Evolutionary conservation across 2,888 invertebrate species (phyloP), one percentile per base, ranked within the genome.

Genomic region (Plagodis dolabraria): DNA sequence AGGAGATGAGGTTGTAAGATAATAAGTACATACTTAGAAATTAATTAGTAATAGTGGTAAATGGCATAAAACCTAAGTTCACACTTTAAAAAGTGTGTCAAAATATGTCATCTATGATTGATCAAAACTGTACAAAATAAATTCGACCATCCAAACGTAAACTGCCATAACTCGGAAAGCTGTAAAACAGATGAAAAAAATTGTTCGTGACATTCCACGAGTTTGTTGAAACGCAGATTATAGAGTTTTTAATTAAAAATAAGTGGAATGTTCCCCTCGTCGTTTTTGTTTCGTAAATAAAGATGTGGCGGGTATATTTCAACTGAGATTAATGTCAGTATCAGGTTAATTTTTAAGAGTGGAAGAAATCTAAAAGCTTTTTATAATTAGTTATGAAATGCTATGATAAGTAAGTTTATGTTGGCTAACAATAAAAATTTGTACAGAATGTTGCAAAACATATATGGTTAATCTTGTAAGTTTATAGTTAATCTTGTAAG

Each of bases 221-320:
- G 59, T 63, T 53, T 59, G 22, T 22, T 53, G 53, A 46, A 57
- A 53, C 49, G 10, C 46, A 56, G 59, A 54, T 57, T 53, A 70
- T 64, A 59, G 64, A 66, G 70, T 72, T 76, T 76, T 75, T 77
- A 77, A 77, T 75, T 77, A 75, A 76, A 72, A 72, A 67, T 65
- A 72, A 72, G 69, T 71, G 69, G 68, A 65, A 63, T 64, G 60
- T 60, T 60, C 48, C 56, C 58, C 48, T 11, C 44, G 51, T 33
- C 63, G 57, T 66, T 70, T 70, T 63, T 70, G 67, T 69, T 57
- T 53, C 36, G 50, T 52, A 59, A 74, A 75, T 74, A 70, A 69
- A 71, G 69, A 73, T 60, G 59, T 66, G 63, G 61, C 59, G 50
- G 45, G 5, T 56, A 68, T 71, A 67, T 71, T 71, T 61, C 53